Percentiles rank a stretch among this genome's conserved stretches.
Conservation (phyloP, 2,888 invertebrate species). For the Leucoma salicis region DNA sequence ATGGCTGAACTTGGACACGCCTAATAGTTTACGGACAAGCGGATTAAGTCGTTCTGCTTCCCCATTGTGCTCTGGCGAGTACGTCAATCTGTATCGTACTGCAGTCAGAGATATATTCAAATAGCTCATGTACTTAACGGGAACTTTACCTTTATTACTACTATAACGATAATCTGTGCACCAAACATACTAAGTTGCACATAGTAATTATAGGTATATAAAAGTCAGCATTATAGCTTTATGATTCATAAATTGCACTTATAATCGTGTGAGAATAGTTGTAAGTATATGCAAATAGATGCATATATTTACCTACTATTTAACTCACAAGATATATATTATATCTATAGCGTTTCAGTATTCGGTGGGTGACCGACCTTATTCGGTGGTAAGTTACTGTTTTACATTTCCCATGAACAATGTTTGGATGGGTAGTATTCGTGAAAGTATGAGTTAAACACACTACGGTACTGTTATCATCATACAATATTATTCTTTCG, state of each 20-base stretch:
- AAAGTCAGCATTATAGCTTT: background rate
- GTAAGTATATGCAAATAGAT: no score
- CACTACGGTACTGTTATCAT: no score
- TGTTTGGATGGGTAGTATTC: no score
- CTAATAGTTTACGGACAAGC: conserved; percentile 62
- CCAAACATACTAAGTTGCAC: conserved; percentile 24
- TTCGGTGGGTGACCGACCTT: no score
- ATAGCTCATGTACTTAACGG: conserved; percentile 47
- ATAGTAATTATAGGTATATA: background rate
- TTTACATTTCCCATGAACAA: no score
- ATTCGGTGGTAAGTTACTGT: no score
- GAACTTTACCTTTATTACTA: conserved; percentile 30
- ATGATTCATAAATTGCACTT: background rate
- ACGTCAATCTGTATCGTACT: conserved; percentile 51
- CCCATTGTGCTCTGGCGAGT: conserved; percentile 54
- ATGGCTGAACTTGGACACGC: conserved; percentile 66
- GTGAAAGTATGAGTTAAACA: no score
- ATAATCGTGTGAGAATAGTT: background rate
- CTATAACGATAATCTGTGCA: conserved; percentile 26
- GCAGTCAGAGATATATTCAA: conserved; percentile 42
- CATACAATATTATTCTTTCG: no score
- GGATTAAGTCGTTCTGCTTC: conserved; percentile 61
- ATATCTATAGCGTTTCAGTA: no score
- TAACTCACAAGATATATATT: no score
- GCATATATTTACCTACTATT: no score